These are phyloP conservation scores for Cepphus grylle DNA, from an alignment of 2,113 vertebrate species.

Conservation along the genomic window DNA sequence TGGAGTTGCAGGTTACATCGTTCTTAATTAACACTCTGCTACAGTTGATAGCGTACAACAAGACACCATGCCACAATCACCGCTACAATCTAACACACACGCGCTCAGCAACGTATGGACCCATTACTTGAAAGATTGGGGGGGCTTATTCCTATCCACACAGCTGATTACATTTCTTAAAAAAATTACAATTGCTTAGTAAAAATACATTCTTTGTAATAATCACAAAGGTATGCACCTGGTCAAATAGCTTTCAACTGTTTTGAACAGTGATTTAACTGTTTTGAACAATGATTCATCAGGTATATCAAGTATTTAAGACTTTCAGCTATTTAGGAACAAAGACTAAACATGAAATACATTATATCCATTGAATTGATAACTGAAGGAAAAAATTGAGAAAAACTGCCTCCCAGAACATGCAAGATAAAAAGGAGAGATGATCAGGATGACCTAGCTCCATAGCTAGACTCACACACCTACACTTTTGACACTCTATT, in stretches of 20 bases:
- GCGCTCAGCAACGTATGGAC: background rate
- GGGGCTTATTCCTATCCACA: slow-evolving; percentile 3
- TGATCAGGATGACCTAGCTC: accelerated
- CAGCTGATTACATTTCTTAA: background rate
- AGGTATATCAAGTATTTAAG: background rate
- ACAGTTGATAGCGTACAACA: slow-evolving; percentile 69
- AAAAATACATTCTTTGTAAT: background rate
- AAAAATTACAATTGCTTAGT: background rate
- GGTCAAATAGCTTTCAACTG: background rate
- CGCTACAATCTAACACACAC: slow-evolving; percentile 35
- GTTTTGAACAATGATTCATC: background rate
- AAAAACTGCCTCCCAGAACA: background rate
- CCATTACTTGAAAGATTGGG: background rate
- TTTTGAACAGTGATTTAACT: background rate
- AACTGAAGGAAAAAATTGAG: background rate
- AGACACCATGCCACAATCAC: slow-evolving; percentile 58
- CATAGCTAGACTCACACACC: background rate
- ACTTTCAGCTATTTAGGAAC: background rate
- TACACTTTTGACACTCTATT: background rate
- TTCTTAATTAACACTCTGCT: slow-evolving; percentile 78
- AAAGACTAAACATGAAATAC: background rate
- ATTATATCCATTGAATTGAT: background rate
- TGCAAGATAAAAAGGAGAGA: background rate
- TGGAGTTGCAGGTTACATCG: slow-evolving; percentile 65
- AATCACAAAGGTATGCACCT: background rate